Percentiles rank a stretch among this genome's conserved stretches.
phyloP scores from a whole-genome alignment of 2,797 vertebrate species.

The Antennarius maculatus region DNA sequence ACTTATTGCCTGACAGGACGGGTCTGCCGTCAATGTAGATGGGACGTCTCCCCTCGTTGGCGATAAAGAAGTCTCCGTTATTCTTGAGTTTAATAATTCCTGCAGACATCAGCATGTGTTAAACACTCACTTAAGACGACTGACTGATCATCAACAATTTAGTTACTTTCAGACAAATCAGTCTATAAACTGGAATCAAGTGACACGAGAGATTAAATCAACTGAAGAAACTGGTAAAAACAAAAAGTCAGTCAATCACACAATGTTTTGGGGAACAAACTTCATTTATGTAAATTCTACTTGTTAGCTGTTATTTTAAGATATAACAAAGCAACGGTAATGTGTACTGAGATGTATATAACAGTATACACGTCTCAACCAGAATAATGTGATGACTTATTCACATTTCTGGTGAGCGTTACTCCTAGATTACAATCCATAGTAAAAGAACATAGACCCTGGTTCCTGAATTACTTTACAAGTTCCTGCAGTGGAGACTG shows the following conservation, averaged over 20 bases:
- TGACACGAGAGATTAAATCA: no score
- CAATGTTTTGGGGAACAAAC: no score
- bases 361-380: neutral
- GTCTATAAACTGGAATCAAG: neutral
- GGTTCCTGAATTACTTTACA: neutral
- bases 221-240: no score
- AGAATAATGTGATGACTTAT: neutral
- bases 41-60: constrained; percentile 93
- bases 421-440: neutral
- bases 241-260: no score
- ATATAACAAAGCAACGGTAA: neutral
- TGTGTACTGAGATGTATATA: neutral
- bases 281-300: no score
- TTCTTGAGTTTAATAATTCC: constrained; percentile 97
- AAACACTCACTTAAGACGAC: neutral
- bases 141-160: neutral
- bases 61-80: constrained; percentile 96
- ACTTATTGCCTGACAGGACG: constrained; percentile 93
- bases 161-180: neutral
- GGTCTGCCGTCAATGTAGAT: constrained; percentile 95
- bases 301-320: neutral
- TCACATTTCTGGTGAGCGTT: no score
- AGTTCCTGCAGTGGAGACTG: neutral
- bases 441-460: neutral
- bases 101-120: constrained; percentile 49